Percentiles rank a stretch among this genome's conserved stretches.
These are phyloP conservation scores for Margarornis squamiger DNA, from an alignment of 2,797 vertebrate genomes.

Conservation along the genomic window DNA sequence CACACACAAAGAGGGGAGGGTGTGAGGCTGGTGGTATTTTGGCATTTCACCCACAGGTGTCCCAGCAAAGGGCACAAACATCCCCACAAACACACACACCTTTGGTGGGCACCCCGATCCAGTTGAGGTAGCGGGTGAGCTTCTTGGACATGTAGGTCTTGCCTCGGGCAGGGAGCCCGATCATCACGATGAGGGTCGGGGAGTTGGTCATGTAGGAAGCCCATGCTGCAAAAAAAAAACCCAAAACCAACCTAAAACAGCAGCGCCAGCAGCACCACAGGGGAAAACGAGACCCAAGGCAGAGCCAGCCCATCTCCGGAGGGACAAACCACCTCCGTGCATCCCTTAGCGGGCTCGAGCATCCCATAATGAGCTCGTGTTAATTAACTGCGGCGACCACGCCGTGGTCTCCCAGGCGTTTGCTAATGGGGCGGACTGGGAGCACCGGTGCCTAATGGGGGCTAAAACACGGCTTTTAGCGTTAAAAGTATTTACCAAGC, in stretches of 20 bases:
- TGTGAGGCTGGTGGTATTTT: fast-evolving
- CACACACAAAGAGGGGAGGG: neutral
- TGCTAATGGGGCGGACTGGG: neutral
- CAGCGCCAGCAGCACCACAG: neutral
- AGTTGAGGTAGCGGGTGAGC: slow-evolving; percentile 96
- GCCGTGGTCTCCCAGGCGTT: fast-evolving
- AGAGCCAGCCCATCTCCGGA: neutral
- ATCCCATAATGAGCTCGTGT: neutral
- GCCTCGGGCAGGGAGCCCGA: slow-evolving; percentile 91
- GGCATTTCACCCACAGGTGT: fast-evolving
- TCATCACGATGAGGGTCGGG: slow-evolving; percentile 95
- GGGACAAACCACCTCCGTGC: neutral
- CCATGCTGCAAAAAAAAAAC: slow-evolving; percentile 80
- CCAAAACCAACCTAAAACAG: neutral
- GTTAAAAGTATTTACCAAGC: neutral
- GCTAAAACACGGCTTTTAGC: neutral
- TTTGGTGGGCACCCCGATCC: slow-evolving; percentile 97
- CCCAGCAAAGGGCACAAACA: neutral
- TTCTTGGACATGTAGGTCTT: slow-evolving; percentile 98
- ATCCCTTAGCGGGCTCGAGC: neutral
- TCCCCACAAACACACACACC: slow-evolving; percentile 58
- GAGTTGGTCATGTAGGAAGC: slow-evolving; percentile 98
- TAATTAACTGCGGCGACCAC: fast-evolving
- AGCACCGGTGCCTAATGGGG: neutral
- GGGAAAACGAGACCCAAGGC: neutral